These are phyloP conservation scores for Daboia siamensis DNA, from an alignment of 2,113 vertebrate species.

Conservation along the genomic window DNA sequence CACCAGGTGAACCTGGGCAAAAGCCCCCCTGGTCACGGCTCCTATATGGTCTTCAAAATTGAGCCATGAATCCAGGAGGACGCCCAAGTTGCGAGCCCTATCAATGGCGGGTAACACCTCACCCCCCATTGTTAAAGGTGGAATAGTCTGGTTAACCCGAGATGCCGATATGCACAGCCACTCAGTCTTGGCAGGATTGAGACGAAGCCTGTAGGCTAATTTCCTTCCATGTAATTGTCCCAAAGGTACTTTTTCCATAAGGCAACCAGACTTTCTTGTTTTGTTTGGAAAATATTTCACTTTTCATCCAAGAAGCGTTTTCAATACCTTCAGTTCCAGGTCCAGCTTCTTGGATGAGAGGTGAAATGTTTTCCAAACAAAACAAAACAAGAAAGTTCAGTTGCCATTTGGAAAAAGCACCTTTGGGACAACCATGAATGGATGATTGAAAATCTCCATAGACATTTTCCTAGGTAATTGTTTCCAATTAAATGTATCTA, in stretches of 20 bases:
- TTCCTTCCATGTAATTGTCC: not conserved
- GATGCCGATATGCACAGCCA: too few relatives aligned
- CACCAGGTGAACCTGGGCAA: too few relatives aligned
- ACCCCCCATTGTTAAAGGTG: too few relatives aligned
- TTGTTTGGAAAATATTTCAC: not conserved
- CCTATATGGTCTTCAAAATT: too few relatives aligned
- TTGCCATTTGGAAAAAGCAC: not conserved
- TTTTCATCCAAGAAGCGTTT: not conserved
- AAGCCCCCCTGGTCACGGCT: too few relatives aligned
- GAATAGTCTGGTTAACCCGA: too few relatives aligned
- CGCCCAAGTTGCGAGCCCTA: too few relatives aligned
- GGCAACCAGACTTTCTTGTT: not conserved
- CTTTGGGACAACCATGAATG: not conserved
- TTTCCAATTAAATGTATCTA: not conserved
- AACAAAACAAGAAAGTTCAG: not conserved
- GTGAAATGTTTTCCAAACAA: not conserved
- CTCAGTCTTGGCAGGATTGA: too few relatives aligned
- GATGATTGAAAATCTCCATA: not conserved
- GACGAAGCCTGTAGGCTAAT: too few relatives aligned
- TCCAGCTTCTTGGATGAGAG: not conserved
- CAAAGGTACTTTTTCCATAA: not conserved
- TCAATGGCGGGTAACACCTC: too few relatives aligned
- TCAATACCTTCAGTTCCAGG: not conserved
- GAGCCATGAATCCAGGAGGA: too few relatives aligned
- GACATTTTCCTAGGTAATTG: not conserved